phyloP scores from a whole-genome alignment of 2,888 invertebrate species.

The Tenthredo scrophulariae region DNA sequence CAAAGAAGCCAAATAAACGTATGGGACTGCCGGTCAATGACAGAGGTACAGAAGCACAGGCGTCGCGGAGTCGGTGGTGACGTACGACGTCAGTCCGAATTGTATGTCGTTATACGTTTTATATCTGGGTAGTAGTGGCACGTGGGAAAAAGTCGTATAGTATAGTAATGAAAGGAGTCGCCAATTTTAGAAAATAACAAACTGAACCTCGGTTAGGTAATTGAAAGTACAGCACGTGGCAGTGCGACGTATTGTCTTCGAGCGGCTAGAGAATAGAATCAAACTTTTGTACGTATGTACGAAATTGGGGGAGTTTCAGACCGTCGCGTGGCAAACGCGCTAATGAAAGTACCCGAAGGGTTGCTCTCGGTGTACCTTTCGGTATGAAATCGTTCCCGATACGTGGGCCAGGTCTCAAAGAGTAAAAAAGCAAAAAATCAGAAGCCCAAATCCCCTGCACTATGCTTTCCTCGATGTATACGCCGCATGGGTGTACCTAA shows the following conservation, averaged over 20 bases:
- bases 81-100: neutral
- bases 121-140: neutral
- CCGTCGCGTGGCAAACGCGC: constrained; percentile 37
- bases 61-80: constrained; percentile 20
- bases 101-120: neutral
- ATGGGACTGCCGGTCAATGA: constrained; percentile 6
- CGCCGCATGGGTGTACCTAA: neutral
- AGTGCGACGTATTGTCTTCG: constrained; percentile 10
- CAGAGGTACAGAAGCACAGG: neutral
- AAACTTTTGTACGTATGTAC: constrained; percentile 27
- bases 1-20: constrained; percentile 22
- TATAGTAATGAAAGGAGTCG: neutral
- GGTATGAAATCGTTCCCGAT: neutral
- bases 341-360: constrained; percentile 40
- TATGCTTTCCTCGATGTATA: neutral
- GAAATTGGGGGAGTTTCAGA: neutral
- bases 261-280: neutral
- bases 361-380: neutral
- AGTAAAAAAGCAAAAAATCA: neutral
- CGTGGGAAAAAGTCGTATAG: constrained; percentile 4
- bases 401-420: neutral
- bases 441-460: neutral
- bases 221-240: constrained; percentile 42
- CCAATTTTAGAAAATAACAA: constrained; percentile 12
- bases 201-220: neutral